phyloP scores from a whole-genome alignment of 2,113 vertebrate genomes.

The Thinocorus orbignyianus region DNA sequence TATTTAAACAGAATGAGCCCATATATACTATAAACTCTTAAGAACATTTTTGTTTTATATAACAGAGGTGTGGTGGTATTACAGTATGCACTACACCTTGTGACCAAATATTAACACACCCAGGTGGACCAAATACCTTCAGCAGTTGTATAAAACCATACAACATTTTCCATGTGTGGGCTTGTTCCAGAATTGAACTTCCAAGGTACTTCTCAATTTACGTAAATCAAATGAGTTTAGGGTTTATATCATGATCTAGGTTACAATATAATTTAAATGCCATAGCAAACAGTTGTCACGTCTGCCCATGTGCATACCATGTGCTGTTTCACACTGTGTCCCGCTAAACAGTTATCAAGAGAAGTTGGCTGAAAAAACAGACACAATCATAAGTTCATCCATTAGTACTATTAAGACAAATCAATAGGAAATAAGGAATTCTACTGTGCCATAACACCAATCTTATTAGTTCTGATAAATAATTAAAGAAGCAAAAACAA shows the following conservation, averaged over 20 bases:
- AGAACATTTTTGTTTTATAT: neutral
- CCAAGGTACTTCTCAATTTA: neutral
- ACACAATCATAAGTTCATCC: neutral
- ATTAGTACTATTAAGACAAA: neutral
- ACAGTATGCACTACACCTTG: neutral
- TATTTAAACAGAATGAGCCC: neutral
- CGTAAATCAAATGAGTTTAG: neutral
- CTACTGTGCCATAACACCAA: neutral
- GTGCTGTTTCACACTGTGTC: neutral
- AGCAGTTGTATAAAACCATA: neutral
- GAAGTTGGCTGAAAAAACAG: neutral
- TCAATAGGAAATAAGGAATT: neutral
- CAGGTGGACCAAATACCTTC: neutral
- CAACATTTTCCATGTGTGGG: fast-evolving
- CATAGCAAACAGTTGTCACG: neutral
- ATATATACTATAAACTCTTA: neutral
- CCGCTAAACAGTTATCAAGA: neutral
- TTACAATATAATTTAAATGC: fast-evolving
- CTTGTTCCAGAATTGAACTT: neutral
- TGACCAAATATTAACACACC: constrained; percentile 24
- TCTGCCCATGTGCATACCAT: neutral
- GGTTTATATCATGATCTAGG: fast-evolving
- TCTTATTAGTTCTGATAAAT: neutral
- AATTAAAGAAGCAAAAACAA: neutral
- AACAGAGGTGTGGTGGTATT: neutral